A percentile compares a stretch with the other conserved stretches of the same genome.
phyloP scores from a whole-genome alignment of 2,888 invertebrate species.

The Amiota mariae region DNA sequence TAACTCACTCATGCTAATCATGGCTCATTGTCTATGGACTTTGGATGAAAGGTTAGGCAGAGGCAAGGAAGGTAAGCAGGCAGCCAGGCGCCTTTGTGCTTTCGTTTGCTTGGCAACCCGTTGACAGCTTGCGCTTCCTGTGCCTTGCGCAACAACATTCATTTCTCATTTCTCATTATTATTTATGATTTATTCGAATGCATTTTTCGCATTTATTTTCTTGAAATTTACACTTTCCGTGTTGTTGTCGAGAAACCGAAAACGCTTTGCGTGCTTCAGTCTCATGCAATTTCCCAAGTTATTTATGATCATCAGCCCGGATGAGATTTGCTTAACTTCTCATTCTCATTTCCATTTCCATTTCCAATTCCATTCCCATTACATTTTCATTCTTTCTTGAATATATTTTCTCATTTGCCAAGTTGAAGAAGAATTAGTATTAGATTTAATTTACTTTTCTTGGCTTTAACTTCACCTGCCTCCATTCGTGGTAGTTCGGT shows the following conservation, averaged over 20 bases:
- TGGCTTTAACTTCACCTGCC: no score
- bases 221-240: constrained; percentile 10
- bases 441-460: no score
- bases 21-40: no score
- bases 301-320: not conserved
- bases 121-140: constrained; percentile 9
- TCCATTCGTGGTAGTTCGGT: no score
- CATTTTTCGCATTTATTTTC: constrained; percentile 23
- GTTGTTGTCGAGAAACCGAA: not conserved
- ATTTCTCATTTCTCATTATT: constrained; percentile 60
- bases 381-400: not conserved
- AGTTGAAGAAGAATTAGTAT: not conserved
- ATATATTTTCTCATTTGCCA: not conserved
- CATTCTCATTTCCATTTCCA: not conserved
- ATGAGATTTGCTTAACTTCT: not conserved
- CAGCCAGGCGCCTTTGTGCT: not conserved
- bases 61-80: no score
- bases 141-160: constrained; percentile 6
- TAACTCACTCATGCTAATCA: no score
- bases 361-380: not conserved
- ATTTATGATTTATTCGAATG: constrained; percentile 68
- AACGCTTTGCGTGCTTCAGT: not conserved
- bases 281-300: not conserved
- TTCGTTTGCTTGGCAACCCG: constrained; percentile 1
- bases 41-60: no score